Evolutionary conservation across 1,140 invertebrate species (phyloP).

Genomic region (Drosophila chauvacae): DNA sequence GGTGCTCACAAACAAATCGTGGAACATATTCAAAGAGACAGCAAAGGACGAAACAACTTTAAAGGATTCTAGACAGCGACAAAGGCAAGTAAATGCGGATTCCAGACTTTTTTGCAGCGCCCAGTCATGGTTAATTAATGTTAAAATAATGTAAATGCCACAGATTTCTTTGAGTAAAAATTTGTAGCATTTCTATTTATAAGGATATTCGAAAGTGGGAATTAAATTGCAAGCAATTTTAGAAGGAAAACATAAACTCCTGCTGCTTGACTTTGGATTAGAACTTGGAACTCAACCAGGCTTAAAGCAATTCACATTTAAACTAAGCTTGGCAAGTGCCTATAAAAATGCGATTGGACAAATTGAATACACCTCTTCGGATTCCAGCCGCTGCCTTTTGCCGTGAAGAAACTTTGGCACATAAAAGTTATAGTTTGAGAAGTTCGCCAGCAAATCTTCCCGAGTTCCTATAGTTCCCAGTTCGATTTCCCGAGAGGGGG

Average conservation of each 20-base stretch:
- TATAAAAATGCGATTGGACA: conserved; percentile 11
- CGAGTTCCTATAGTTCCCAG: conserved; percentile 1
- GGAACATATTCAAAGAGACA: conserved; percentile 58
- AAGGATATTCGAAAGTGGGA: background rate
- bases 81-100: background rate
- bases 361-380: conserved; percentile 10
- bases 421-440: conserved; percentile 20
- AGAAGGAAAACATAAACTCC: no score
- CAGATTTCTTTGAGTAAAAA: background rate
- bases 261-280: background rate
- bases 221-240: no score
- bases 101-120: background rate
- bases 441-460: conserved; percentile 10
- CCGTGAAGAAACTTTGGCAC: conserved; percentile 15
- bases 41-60: conserved; percentile 38
- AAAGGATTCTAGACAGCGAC: conserved; percentile 13
- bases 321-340: background rate
- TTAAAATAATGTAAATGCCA: background rate
- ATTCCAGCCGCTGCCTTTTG: background rate
- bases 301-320: background rate
- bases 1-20: conserved; percentile 71
- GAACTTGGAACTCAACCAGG: background rate
- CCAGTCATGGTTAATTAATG: conserved; percentile 8
- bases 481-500: conserved; percentile 15
- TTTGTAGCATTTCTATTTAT: background rate